phyloP scores from a whole-genome alignment of 2,888 invertebrate species.

The Drosophila rubida region DNA sequence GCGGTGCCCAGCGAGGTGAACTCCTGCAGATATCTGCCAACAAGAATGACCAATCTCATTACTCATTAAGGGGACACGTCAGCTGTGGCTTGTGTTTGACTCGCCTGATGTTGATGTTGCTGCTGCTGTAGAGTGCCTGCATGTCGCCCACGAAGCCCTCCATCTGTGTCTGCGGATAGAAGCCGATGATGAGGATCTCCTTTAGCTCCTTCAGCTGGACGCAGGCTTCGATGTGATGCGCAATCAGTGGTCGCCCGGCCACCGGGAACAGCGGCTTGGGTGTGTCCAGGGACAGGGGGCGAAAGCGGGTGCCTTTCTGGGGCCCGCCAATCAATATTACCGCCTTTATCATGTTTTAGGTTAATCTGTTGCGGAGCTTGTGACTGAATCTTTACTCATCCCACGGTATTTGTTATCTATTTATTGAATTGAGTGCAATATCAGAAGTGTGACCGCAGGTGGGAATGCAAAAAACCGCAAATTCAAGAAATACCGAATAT shows the following conservation, averaged over 20 bases:
- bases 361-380: constrained; percentile 19
- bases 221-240: constrained; percentile 98
- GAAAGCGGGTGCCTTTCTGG: constrained; percentile 97
- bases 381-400: constrained; percentile 45
- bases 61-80: constrained; percentile 28
- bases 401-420: constrained; percentile 41
- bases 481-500: no score
- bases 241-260: constrained; percentile 97
- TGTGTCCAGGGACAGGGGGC: constrained; percentile 97
- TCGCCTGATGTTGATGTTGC: constrained; percentile 90
- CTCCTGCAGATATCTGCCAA: constrained; percentile 93
- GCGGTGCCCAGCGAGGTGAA: constrained; percentile 97
- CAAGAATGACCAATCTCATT: background rate
- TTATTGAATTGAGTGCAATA: constrained; percentile 35
- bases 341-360: constrained; percentile 89
- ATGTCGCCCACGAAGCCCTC: constrained; percentile 94
- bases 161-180: constrained; percentile 94
- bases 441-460: constrained; percentile 3
- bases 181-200: constrained; percentile 97
- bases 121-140: constrained; percentile 90
- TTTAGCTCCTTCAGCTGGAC: constrained; percentile 90
- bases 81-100: background rate
- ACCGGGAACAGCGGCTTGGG: constrained; percentile 99
- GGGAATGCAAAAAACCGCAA: no score
- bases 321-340: constrained; percentile 97